Evolutionary conservation across 1,140 invertebrate species (phyloP).

Genomic region (Drosophila saltans): DNA sequence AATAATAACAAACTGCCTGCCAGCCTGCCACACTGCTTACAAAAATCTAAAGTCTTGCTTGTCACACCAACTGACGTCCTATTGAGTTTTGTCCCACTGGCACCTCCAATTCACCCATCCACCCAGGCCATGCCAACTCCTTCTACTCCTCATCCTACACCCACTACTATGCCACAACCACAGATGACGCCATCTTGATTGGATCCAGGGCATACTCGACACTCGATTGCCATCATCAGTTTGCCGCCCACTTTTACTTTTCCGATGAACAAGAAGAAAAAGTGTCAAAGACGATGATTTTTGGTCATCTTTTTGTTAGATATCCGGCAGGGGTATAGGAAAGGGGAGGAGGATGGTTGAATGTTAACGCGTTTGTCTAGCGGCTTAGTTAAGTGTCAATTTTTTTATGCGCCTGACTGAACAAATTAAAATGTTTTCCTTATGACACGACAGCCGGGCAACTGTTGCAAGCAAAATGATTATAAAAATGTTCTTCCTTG

Average conservation of each 20-base stretch:
- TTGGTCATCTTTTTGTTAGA: conserved; percentile 37
- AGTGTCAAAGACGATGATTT: conserved; percentile 38
- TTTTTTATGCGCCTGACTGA: conserved; percentile 53
- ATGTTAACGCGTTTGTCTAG: conserved; percentile 39
- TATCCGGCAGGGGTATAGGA: too few relatives aligned
- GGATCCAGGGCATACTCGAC: conserved; percentile 24
- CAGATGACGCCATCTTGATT: conserved; percentile 33
- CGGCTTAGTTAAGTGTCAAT: conserved; percentile 73
- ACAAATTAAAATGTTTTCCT: conserved; percentile 77
- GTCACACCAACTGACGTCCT: conserved; percentile 75
- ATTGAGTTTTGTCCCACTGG: conserved; percentile 11
- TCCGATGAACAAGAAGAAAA: background rate
- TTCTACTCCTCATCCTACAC: background rate
- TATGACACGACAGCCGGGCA: conserved; percentile 38
- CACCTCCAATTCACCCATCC: conserved; percentile 8
- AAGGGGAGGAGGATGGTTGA: background rate
- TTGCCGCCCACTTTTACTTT: conserved; percentile 23
- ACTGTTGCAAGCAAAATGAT: conserved; percentile 7
- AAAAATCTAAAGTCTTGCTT: conserved; percentile 60
- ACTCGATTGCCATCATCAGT: conserved; percentile 60
- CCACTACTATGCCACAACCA: conserved; percentile 1
- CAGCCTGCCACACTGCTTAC: background rate
- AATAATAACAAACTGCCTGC: conserved; percentile 77
- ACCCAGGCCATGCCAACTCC: background rate
- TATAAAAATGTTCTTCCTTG: background rate